phyloP scores from a whole-genome alignment of 2,888 invertebrate species.

The Magallana nippona region DNA sequence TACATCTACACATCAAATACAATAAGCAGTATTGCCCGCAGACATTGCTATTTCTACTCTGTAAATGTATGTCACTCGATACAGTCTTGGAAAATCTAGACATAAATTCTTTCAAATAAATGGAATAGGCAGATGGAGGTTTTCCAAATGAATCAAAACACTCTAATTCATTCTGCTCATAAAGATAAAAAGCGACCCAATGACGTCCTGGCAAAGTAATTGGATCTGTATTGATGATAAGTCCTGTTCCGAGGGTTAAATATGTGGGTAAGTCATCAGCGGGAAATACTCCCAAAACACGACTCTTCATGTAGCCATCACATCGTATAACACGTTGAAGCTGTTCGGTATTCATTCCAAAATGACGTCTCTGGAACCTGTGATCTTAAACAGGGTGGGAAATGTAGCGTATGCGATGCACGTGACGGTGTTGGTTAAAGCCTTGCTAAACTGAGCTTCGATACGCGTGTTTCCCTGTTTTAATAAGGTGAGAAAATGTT shows the following conservation, averaged over 20 bases:
- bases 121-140: background rate
- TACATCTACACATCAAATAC: constrained; percentile 43
- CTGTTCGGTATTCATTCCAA: constrained; percentile 46
- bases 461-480: constrained; percentile 48
- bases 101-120: constrained; percentile 8
- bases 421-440: constrained; percentile 42
- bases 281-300: constrained; percentile 41
- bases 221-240: constrained; percentile 22
- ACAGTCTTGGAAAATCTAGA: background rate
- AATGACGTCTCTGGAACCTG: constrained; percentile 46
- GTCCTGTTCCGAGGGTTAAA: constrained; percentile 21
- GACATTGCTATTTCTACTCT: constrained; percentile 31
- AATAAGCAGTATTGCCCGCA: constrained; percentile 47
- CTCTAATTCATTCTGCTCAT: constrained; percentile 11
- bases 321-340: constrained; percentile 41
- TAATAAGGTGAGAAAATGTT: constrained; percentile 27
- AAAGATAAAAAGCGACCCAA: constrained; percentile 32
- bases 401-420: constrained; percentile 49
- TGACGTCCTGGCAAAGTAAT: constrained; percentile 4
- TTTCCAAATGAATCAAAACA: constrained; percentile 35
- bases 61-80: constrained; percentile 23
- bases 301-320: constrained; percentile 40
- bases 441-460: constrained; percentile 47
- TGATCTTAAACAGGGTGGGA: constrained; percentile 50
- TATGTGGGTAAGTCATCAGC: constrained; percentile 38